phyloP scores from a whole-genome alignment of 1,140 invertebrate genomes.

The Himalopsyche phryganea region DNA sequence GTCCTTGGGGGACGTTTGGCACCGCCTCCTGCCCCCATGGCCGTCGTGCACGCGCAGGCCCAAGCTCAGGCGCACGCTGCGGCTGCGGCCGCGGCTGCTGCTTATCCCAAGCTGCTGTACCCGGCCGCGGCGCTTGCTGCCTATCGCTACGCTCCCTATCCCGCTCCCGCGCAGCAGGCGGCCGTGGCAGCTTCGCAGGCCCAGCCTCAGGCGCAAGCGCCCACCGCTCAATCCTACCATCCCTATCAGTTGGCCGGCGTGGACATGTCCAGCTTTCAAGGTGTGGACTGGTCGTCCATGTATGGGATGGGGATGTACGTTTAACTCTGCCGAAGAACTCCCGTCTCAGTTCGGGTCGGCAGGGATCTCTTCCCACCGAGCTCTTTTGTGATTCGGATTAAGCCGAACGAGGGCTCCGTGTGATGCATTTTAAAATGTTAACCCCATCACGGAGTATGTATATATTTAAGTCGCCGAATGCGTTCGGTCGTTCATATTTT shows the following conservation, averaged over 20 bases:
- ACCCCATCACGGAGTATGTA: too few species aligned
- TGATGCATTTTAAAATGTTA: too few species aligned
- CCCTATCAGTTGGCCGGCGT: conserved; percentile 82
- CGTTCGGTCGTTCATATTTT: too few species aligned
- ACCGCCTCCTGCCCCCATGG: conserved; percentile 31
- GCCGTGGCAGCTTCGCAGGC: conserved; percentile 48
- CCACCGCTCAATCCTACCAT: conserved; percentile 69
- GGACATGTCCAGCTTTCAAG: conserved; percentile 87
- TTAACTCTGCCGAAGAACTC: conserved; percentile 44
- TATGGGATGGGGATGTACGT: conserved; percentile 90
- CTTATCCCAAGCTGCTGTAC: conserved; percentile 31
- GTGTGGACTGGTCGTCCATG: conserved; percentile 85
- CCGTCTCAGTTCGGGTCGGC: too few species aligned
- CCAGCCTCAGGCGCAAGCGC: conserved; percentile 55
- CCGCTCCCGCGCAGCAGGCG: conserved; percentile 55
- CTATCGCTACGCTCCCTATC: conserved; percentile 71
- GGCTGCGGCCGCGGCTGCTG: conserved; percentile 44
- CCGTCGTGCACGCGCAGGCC: conserved; percentile 33
- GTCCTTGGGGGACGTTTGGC: conserved; percentile 34
- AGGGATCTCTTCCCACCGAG: too few species aligned
- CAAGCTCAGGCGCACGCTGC: conserved; percentile 42
- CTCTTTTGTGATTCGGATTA: too few species aligned
- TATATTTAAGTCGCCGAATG: too few species aligned
- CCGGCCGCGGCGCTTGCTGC: conserved; percentile 43
- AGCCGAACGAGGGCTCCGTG: too few species aligned